These are phyloP conservation scores for Dryobates pubescens DNA, from an alignment of 2,797 vertebrate genomes.

Conservation along the genomic window DNA sequence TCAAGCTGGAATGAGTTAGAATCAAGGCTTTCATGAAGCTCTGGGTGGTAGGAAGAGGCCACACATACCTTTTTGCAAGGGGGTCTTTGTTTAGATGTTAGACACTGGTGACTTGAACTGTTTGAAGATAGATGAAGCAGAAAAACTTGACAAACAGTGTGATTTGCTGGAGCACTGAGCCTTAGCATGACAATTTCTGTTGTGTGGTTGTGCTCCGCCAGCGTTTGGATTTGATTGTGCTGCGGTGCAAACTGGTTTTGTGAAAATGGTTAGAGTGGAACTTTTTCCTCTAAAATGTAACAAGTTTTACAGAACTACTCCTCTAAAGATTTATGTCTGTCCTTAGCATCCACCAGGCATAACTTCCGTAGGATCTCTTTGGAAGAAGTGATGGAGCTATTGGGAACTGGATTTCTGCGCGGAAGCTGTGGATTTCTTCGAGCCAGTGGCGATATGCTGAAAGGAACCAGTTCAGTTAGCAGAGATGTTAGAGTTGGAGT, in stretches of 20 bases:
- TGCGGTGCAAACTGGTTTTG: not conserved
- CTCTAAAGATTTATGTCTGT: constrained; percentile 36
- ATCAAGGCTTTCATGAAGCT: not conserved
- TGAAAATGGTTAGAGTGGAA: not conserved
- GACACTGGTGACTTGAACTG: not conserved
- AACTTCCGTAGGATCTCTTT: constrained; percentile 78
- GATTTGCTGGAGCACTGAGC: not conserved
- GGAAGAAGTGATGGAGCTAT: constrained; percentile 88
- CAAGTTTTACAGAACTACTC: not conserved
- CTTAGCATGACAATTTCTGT: not conserved
- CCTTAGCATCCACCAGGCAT: constrained; percentile 72
- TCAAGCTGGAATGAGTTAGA: not conserved
- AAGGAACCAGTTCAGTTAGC: constrained; percentile 88
- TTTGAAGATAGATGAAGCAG: not conserved
- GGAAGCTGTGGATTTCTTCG: constrained; percentile 90
- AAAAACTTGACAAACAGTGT: not conserved
- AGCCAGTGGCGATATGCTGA: constrained; percentile 91
- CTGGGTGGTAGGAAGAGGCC: not conserved
- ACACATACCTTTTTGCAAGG: not conserved
- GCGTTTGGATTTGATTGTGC: not conserved
- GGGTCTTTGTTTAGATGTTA: not conserved
- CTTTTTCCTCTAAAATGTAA: not conserved
- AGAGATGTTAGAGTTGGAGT: constrained; percentile 90
- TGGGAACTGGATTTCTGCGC: constrained; percentile 88
- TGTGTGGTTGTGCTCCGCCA: not conserved